Percentiles rank a stretch among this genome's conserved stretches.
phyloP scores from a whole-genome alignment of 2,113 vertebrate species.

The Colius striatus region DNA sequence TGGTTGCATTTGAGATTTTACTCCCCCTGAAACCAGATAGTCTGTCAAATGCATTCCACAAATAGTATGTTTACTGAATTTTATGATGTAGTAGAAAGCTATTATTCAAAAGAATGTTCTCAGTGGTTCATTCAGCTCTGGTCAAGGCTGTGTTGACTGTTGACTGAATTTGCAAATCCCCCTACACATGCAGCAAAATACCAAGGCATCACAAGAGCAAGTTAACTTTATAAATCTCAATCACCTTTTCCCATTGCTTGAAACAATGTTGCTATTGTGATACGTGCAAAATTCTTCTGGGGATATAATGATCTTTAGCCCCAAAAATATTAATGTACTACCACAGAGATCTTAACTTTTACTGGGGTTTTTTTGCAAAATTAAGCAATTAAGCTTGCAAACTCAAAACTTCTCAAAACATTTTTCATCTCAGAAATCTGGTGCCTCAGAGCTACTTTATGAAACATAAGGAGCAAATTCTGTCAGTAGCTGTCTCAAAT shows the following conservation, averaged over 20 bases:
- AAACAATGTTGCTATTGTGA: constrained; percentile 61
- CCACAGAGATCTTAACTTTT: background rate
- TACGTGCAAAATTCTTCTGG: constrained; percentile 35
- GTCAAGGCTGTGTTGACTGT: background rate
- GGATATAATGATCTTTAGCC: background rate
- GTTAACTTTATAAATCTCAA: constrained; percentile 32
- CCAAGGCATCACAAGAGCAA: constrained; percentile 49
- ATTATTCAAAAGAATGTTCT: constrained; percentile 30
- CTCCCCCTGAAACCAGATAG: background rate
- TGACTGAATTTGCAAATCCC: constrained; percentile 58
- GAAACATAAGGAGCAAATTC: background rate
- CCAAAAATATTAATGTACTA: background rate
- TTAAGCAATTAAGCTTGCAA: background rate
- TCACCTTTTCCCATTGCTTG: constrained; percentile 4
- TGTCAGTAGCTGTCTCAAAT: background rate
- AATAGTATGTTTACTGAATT: constrained; percentile 33
- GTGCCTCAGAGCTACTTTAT: background rate
- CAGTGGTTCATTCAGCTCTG: constrained; percentile 39
- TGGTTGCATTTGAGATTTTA: constrained; percentile 11
- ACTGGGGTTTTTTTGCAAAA: background rate
- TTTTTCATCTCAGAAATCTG: background rate
- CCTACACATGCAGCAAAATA: constrained; percentile 49
- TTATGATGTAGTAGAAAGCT: constrained; percentile 8
- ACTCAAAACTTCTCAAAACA: background rate
- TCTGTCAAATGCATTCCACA: constrained; percentile 9